phyloP scores from a whole-genome alignment of 2,113 vertebrate genomes.

The Romanogobio albipinnatus region DNA sequence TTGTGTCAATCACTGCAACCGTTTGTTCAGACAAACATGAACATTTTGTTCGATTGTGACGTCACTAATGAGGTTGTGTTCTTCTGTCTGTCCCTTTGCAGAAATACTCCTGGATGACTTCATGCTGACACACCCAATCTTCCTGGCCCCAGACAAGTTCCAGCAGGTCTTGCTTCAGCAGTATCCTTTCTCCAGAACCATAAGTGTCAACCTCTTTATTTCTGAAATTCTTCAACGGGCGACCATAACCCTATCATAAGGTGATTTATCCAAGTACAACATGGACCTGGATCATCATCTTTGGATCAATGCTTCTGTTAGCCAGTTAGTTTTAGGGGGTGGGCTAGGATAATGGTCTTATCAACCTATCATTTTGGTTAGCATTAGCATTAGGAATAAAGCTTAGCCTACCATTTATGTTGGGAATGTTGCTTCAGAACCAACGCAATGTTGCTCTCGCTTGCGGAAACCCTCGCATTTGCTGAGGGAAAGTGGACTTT shows the following conservation, averaged over 20 bases:
- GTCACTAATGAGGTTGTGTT: slow-evolving; percentile 27
- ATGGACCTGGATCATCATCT: background rate
- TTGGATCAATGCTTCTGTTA: background rate
- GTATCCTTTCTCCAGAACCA: slow-evolving; percentile 82
- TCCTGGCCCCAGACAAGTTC: slow-evolving; percentile 91
- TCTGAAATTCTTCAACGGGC: background rate
- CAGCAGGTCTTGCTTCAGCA: slow-evolving; percentile 92
- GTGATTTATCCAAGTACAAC: background rate
- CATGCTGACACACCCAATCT: slow-evolving; percentile 94
- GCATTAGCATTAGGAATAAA: background rate
- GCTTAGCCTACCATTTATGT: background rate
- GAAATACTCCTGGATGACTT: slow-evolving; percentile 93
- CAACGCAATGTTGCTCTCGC: background rate
- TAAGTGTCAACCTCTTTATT: background rate
- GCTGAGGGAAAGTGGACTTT: background rate
- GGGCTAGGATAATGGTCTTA: background rate
- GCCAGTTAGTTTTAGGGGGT: background rate
- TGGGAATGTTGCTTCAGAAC: background rate
- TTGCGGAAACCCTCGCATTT: background rate
- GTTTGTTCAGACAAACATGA: background rate
- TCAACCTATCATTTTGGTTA: background rate
- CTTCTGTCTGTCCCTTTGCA: slow-evolving; percentile 59
- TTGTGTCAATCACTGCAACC: background rate
- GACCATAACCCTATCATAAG: background rate
- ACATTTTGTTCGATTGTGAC: background rate